A percentile compares a stretch with the other conserved stretches of the same genome.
Conservation (phyloP, 2,113 vertebrate species). For the Oxygymnocypris stewartii region DNA sequence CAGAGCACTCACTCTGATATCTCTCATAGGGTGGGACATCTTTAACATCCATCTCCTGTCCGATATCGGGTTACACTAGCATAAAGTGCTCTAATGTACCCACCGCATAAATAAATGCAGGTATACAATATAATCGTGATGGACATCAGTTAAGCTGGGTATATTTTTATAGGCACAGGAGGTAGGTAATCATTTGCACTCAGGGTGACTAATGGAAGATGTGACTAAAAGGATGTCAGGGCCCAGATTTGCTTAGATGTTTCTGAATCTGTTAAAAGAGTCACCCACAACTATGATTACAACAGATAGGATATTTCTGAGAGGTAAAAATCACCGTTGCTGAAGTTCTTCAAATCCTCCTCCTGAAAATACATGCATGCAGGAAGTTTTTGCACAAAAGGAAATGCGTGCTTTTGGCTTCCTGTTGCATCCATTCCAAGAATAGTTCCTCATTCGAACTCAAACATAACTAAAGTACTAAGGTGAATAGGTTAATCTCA, state of each 20-base stretch:
- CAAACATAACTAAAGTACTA: not conserved
- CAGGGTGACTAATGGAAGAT: constrained; percentile 5
- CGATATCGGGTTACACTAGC: constrained; percentile 2
- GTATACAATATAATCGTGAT: constrained; percentile 6
- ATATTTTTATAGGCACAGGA: constrained; percentile 53
- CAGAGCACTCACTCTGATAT: constrained; percentile 3
- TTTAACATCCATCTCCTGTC: constrained; percentile 4
- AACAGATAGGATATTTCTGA: not conserved
- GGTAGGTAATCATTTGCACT: constrained; percentile 47
- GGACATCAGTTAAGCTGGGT: constrained; percentile 41
- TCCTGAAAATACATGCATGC: not conserved
- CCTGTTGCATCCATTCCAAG: not conserved
- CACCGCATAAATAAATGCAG: constrained; percentile 6
- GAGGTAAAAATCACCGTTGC: not conserved
- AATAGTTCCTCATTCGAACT: not conserved
- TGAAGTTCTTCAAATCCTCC: not conserved
- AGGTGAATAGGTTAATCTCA: not conserved
- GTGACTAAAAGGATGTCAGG: constrained; percentile 3
- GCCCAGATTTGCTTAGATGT: not conserved
- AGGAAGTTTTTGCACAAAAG: not conserved
- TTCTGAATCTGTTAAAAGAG: not conserved
- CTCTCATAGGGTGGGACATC: constrained; percentile 3
- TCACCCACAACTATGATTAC: not conserved
- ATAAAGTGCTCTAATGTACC: not conserved
- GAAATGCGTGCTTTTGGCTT: constrained; percentile 12